Base-by-base conservation (phyloP, 2,888 invertebrate genomes). In the Ceriagrion tenellum region DNA sequence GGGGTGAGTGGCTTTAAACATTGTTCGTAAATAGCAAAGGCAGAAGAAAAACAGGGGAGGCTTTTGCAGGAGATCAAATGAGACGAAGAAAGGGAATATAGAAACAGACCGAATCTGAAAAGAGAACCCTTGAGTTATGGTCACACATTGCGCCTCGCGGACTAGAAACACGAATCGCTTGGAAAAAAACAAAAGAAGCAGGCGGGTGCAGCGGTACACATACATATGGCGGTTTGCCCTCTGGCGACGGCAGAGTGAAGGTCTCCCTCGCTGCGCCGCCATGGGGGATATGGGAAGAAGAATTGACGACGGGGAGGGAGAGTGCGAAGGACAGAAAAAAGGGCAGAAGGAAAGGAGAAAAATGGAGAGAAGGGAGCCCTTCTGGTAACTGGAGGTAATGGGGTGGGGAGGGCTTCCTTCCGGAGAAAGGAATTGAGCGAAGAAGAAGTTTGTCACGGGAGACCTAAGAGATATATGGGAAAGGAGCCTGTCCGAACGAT, bases 381-480 rank as follows among this genome's bases (percentile, higher is more conserved):
- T 10, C 35, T 81, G 35, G 81, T 81, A 81, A 81, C 81, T 81
- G 81, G 81, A 35, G 30, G 81, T 35, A 18, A 81, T 35, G 30
- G 30, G 10, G 26, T 69, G 35, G 81, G 30, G 81, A 35, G 81
- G 81, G 8, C 35, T 35, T 30, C 30, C 81, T 81, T 81, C 81
- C 81, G 81, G 35, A 35, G 81, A 81, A 81, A 81, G 81, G 81
- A 18, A 69, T 81, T n/a, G 81, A 16, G 35, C 26, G 30, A 30
- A 81, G 69, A n/a, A 81, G 81, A 81, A 81, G 81, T 81, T 81
- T 81, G 81, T 81, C 81, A 81, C 8, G 81, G 81, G 81, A 35
- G 26, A n/a, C 35, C 30, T 16, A 81, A 81, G 81, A 81, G 81
- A 81, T 69, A 26, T 69, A 69, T 69, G 16, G 69, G 35, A 26